Base-by-base conservation (phyloP, 2,113 vertebrate genomes). In the Otocyon megalotis region DNA sequence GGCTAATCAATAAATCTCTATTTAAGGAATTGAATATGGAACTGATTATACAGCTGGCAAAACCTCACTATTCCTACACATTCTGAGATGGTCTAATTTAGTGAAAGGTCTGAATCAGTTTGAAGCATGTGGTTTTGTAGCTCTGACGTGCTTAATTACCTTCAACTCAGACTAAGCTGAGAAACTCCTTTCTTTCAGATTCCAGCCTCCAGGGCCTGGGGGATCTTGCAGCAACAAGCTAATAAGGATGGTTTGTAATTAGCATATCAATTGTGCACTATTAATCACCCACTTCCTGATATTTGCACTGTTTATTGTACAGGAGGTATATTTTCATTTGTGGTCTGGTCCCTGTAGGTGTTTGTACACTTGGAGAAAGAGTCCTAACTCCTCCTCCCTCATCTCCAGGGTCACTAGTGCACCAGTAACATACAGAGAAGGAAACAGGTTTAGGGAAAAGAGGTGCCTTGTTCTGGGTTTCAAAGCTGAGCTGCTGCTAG, bases 1-100 rank as follows among this genome's bases (percentile, higher is more conserved):
- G 90, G 76, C 96, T 94, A 96, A 94, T 96, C 91, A 96, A 95
- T 94, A 90, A n/a, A 93, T 93, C 82, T 94, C 63, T 94, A 43
- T 93, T 96, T 93, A 92, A 96, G 96, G 93, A 93, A 71, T 76
- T 69, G 89, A 91, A 80, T 96, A 74, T 0, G 12, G 48, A 92
- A 65, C 94, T 80, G 91, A 95, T 94, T 90, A 92, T 87, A 83
- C 43, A 63, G 82, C 88, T 79, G 96, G 89, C 30, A 86, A 82
- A 94, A 77, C 26, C 60, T 97, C 17, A 11, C 65, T 35, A 32
- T 89, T 80, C 58, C 28, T 5, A 86, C 91, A 85, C 80, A 82
- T 76, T 96, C 58, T 56, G 77, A 85, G 54, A 77, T 67, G 58
- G 71, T 94, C 94, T 90, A 62, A 83, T 88, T 90, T 92, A 94